Evolutionary conservation across 2,888 invertebrate genomes (phyloP), one percentile per base, ranked within the genome.

Genomic region (Eupsilia transversa): DNA sequence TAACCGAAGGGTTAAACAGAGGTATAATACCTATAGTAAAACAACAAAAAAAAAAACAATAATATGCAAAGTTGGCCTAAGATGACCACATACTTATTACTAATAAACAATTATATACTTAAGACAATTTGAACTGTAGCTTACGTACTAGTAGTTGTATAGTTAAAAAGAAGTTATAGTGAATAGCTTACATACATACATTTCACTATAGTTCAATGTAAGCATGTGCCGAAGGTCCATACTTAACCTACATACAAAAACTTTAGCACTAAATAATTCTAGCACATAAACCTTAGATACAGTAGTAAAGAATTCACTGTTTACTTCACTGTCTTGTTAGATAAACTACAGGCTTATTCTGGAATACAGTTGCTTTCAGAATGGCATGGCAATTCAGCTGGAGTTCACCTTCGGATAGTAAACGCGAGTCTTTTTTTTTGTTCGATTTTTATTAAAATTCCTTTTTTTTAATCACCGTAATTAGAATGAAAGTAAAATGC

Each of bases 281-380:
- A 75, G 49, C 63, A 77, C 60, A 66, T 64, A 81, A 77, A 61
- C 63, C 54, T 56, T 68, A 72, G 59, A 72, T 52, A 68, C 56
- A 33, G 54, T 27, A 60, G 67, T 86, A 71, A 86, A 86, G 80
- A 84, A 86, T 86, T 79, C 43, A 12, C 49, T 52, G 63, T 60
- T 64, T 67, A 71, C 57, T 71, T 71, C 59, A 77, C 80, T 86
- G 82, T 79, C 74, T 77, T 70, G 76, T 76, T 75, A 73, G 80
- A 80, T 84, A 78, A 82, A 79, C 49, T 71, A 0, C 23, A 56
- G 41, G 4, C 49, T 14, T 78, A 77, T 77, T 77, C 17, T 43
- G 41, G 41, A 56, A 35, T 10, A n/a, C 23, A 54, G 17, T 78
- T 41, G 33, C n/a, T 70, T 71, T 77, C 30, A 12, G 5, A 54